Percentiles rank a stretch among this genome's conserved stretches.
phyloP scores from a whole-genome alignment of 2,113 vertebrate genomes.

The Lepidothrix coronata region DNA sequence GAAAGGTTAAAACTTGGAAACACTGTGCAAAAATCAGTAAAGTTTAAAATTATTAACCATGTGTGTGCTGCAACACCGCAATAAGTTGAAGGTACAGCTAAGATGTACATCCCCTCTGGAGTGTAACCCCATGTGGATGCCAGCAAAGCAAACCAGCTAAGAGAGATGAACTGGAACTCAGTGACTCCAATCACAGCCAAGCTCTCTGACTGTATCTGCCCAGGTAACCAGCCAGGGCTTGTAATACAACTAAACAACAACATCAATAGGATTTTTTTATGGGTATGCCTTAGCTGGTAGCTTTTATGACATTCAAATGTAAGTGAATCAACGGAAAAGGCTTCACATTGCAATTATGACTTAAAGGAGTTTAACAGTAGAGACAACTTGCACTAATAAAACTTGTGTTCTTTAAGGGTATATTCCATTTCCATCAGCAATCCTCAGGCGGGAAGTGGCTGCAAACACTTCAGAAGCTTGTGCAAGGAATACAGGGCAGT shows the following conservation, averaged over 20 bases:
- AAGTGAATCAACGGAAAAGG: background rate
- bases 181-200: rapidly evolving
- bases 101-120: background rate
- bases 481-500: background rate
- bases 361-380: background rate
- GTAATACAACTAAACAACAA: rapidly evolving
- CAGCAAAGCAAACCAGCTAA: background rate
- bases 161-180: background rate
- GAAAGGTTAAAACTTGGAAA: background rate
- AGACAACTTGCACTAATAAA: background rate
- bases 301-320: background rate
- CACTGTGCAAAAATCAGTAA: background rate
- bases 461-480: background rate
- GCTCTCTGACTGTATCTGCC: background rate
- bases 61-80: background rate
- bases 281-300: background rate
- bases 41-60: background rate
- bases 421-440: background rate
- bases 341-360: background rate
- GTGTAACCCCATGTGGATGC: background rate
- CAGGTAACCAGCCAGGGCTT: background rate
- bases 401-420: background rate
- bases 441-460: rapidly evolving
- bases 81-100: background rate
- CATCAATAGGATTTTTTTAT: rapidly evolving